Evolutionary conservation across 2,113 vertebrate genomes (phyloP).

Genomic region (Halcyon malimbica): DNA sequence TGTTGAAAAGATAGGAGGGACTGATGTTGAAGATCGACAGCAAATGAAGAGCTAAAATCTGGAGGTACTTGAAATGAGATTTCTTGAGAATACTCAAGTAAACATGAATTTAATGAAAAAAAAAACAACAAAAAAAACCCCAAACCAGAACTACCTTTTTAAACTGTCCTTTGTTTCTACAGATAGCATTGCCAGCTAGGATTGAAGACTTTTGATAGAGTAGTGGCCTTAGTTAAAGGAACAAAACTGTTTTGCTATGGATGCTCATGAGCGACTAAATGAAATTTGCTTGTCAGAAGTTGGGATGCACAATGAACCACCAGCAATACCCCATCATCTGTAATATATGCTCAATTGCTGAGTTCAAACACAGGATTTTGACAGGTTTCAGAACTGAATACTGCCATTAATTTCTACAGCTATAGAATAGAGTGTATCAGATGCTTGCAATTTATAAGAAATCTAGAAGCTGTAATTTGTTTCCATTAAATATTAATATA

Average conservation of each 20-base stretch:
- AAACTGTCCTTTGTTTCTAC: neutral
- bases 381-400: conserved; percentile 8
- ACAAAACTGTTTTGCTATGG: neutral
- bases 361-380: neutral
- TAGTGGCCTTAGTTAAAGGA: neutral
- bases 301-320: neutral
- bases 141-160: neutral
- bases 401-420: conserved; percentile 8
- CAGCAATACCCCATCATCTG: neutral
- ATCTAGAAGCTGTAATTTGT: conserved; percentile 25
- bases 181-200: neutral
- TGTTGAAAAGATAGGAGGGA: neutral
- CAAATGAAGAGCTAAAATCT: neutral
- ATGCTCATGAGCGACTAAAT: neutral
- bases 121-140: neutral
- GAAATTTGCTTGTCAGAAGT: conserved; percentile 3
- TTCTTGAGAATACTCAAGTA: neutral
- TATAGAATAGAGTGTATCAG: neutral
- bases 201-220: neutral
- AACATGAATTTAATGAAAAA: neutral
- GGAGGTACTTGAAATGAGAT: neutral
- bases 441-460: conserved; percentile 30
- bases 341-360: neutral
- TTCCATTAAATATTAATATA: conserved; percentile 54
- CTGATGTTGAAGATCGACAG: neutral